Evolutionary conservation across 2,113 vertebrate species (phyloP), one percentile per base, ranked within the genome.

Genomic region (Alethe diademata): DNA sequence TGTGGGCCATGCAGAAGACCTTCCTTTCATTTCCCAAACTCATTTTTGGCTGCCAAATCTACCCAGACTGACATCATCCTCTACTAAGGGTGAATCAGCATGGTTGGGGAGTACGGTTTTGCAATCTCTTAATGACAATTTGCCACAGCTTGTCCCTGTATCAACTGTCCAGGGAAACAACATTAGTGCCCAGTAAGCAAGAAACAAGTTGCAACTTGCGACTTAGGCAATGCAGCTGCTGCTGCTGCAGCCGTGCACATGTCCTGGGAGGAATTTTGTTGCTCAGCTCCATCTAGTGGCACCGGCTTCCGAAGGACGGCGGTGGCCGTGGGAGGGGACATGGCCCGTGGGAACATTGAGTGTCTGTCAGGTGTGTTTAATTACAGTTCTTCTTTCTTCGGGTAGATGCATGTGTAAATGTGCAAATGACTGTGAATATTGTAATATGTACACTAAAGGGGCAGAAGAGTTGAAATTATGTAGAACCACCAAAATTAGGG

Each of bases 211-310:
- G 12, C 57, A 83, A 75, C 95, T 78, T 86, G 92, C 8, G 60
- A 6, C 25, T 91, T 76, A 17, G 70, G 87, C 84, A 82, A 82
- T 4, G 80, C 73, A 11, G 75, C 74, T 50, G 47, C 54, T 57
- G 79, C 54, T 57, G 79, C 80, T 60, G 91, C 91, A 86, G 92
- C 69, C 43, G 26, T 28, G 90, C 79, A 19, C 71, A 6, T 8
- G 80, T 79, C 76, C 60, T 4, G 43, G 23, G 28, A 92, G 47
- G 91, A 94, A 67, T 66, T 94, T 13, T 94, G 93, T 86, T 81
- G 54, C 78, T 85, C 94, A 76, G 96, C 95, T 84, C 97, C 97
- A 92, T 22, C 97, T 97, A 88, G 96, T 67, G 97, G 96, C 78
- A 76, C 19, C 3, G 12, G 4, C 31, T 31, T 64, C 31, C 38